Evolutionary conservation across 2,888 invertebrate species (phyloP), one percentile per base, ranked within the genome.

Genomic region (Cephonodes hylas): DNA sequence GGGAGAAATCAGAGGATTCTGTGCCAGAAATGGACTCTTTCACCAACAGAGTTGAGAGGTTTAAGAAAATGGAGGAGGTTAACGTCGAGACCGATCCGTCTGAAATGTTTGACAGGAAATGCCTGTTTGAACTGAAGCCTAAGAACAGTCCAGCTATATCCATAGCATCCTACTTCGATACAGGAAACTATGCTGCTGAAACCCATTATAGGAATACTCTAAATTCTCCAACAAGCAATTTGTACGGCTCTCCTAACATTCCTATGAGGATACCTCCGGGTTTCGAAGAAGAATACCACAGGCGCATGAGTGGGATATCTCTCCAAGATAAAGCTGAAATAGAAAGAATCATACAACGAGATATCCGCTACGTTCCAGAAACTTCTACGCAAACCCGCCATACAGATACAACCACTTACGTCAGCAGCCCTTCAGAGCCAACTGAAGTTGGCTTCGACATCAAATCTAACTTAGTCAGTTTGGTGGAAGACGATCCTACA

Each of bases 161-260:
- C 5, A 86, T 91, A 70, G 85, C 89, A 4, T 92, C 92, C 0
- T 92, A 91, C 67, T 91, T 91, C 34, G 91, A 92, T 61, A 92
- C 91, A 0, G 91, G 92, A 1, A 91, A 92, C 62, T 91, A 87
- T 66, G 91, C 92, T 0, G 91, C 79, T 10, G 92, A 91, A 58
- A 83, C 85, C 34, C 86, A 91, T 67, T 90, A 85, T 45, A 82
- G 74, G 59, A 91, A 91, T 42, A 84, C 85, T 0, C 63, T 85
- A 0, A 76, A 75, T 2, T 83, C 84, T 10, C 80, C 84, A 0
- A 62, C 79, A 5, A 64, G 63, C 8, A 61, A 69, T 10, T 70
- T 68, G 38, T 62, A 69, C 23, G 70, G 64, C 5, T 66, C 67
- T n/a, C 67, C 68, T 46, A 72, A 63, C 61, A 63, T 64, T 2